Conservation (phyloP, 35 echinoderm and acorn worm genomes). For the Nesometra sesokonis region DNA sequence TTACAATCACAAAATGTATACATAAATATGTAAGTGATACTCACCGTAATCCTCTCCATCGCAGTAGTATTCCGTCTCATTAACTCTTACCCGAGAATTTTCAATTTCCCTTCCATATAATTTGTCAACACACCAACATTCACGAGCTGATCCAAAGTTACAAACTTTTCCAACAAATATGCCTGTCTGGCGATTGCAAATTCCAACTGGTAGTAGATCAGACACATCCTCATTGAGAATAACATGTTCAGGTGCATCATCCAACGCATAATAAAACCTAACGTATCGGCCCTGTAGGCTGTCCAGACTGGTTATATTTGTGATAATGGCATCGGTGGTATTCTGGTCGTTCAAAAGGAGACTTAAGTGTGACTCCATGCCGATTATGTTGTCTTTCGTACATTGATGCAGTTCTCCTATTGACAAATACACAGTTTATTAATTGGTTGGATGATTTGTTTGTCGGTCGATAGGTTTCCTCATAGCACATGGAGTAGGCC, state of each 20-base stretch:
- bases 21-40: too few species aligned
- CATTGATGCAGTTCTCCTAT: not conserved
- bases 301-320: not conserved
- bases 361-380: not conserved
- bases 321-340: not conserved
- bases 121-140: not conserved
- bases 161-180: not conserved
- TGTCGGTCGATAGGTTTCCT: too few species aligned
- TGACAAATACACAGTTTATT: too few species aligned
- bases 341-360: not conserved
- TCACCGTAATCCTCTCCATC: not conserved
- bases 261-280: not conserved
- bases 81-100: not conserved
- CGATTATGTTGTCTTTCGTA: not conserved
- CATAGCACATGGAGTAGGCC: too few species aligned
- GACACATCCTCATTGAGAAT: not conserved
- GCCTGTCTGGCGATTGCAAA: not conserved
- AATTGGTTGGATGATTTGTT: too few species aligned
- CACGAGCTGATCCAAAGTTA: not conserved
- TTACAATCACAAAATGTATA: too few species aligned
- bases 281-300: not conserved
- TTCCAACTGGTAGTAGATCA: not conserved
- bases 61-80: not conserved
- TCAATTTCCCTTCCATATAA: not conserved
- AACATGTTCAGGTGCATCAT: not conserved